phyloP scores from a whole-genome alignment of 2,797 vertebrate genomes.

The Peromyscus attwateri region DNA sequence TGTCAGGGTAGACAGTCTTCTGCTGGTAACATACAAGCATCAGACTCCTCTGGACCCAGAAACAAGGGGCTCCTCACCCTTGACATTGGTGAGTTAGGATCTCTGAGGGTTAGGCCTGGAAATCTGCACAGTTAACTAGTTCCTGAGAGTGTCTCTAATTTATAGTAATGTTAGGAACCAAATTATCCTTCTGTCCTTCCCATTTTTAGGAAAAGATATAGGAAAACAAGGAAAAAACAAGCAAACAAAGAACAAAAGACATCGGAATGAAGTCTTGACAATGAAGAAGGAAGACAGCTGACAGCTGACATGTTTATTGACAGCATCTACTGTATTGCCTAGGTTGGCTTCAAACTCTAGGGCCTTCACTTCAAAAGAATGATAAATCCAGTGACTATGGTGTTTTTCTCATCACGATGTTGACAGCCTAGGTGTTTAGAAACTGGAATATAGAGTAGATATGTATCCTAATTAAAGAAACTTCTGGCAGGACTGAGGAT shows the following conservation, averaged over 20 bases:
- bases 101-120: not conserved
- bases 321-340: not conserved
- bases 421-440: not conserved
- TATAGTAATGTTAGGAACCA: constrained; percentile 56
- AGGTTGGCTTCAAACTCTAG: not conserved
- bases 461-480: constrained; percentile 18
- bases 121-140: not conserved
- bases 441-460: not conserved
- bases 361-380: constrained; percentile 28
- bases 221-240: constrained; percentile 38
- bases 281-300: not conserved
- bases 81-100: not conserved
- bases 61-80: not conserved
- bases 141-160: not conserved
- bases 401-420: constrained; percentile 37
- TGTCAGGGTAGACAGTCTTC: too few species aligned
- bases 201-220: constrained; percentile 52
- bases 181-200: constrained; percentile 13
- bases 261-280: not conserved
- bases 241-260: not conserved
- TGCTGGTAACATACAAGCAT: not conserved
- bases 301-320: not conserved
- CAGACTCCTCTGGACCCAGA: not conserved
- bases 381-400: not conserved
- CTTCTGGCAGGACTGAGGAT: not conserved